These are phyloP conservation scores for Gavialis gangeticus DNA, from an alignment of 2,113 vertebrate species.

Conservation along the genomic window DNA sequence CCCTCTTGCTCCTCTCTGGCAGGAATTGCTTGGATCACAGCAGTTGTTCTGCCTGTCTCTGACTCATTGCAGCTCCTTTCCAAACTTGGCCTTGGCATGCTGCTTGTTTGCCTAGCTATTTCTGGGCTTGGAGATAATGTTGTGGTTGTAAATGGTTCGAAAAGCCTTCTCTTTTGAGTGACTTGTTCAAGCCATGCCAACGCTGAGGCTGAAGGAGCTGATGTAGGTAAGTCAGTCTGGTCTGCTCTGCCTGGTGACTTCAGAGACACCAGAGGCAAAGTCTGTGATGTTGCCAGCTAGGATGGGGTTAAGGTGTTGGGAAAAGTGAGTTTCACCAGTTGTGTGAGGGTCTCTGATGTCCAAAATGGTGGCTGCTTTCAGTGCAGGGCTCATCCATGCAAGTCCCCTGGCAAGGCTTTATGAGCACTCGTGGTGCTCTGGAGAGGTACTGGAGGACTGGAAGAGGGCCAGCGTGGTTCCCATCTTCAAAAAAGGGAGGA, in stretches of 20 bases:
- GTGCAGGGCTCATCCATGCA: neutral
- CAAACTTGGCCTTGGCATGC: neutral
- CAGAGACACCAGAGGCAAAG: neutral
- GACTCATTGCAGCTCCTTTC: neutral
- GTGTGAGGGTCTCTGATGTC: neutral
- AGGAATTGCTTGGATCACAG: neutral
- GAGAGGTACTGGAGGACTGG: too few relatives aligned
- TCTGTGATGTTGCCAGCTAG: neutral
- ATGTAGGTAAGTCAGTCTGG: neutral
- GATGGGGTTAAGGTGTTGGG: neutral
- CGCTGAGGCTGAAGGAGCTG: neutral
- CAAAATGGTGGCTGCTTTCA: neutral
- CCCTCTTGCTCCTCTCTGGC: neutral
- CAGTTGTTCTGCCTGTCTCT: neutral
- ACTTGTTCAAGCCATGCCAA: rapidly evolving
- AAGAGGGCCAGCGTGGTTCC: too few relatives aligned
- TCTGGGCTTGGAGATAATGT: neutral
- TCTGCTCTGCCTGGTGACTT: neutral
- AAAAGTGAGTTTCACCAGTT: neutral
- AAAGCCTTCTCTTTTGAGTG: neutral
- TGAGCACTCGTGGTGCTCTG: too few relatives aligned
- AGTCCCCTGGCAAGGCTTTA: too few relatives aligned
- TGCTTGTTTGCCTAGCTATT: neutral
- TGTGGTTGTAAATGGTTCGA: neutral
- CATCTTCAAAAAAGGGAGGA: too few relatives aligned